These are phyloP conservation scores for Amia ocellicauda DNA, from an alignment of 2,113 vertebrate species.

Conservation along the genomic window DNA sequence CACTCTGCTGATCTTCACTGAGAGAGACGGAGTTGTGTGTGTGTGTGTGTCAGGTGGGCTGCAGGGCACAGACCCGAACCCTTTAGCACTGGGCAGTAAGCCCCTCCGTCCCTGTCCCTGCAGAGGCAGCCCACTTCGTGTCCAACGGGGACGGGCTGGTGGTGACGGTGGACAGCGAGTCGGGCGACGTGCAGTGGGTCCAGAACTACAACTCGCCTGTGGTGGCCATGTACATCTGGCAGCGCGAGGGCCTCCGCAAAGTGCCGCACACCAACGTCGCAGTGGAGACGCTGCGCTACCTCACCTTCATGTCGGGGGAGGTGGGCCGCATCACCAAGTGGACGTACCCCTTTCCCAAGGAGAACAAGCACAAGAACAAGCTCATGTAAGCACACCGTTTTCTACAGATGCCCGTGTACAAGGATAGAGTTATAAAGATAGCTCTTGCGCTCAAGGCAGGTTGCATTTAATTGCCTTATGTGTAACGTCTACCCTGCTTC, in stretches of 20 bases:
- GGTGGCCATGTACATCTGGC: slow-evolving; percentile 97
- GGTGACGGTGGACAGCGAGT: slow-evolving; percentile 94
- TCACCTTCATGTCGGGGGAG: slow-evolving; percentile 96
- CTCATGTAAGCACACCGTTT: slow-evolving; percentile 74
- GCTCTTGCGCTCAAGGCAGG: too few relatives aligned
- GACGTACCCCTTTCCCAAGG: slow-evolving; percentile 95
- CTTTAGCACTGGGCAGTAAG: too few relatives aligned
- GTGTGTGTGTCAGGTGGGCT: too few relatives aligned
- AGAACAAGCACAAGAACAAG: slow-evolving; percentile 90
- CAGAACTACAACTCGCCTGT: slow-evolving; percentile 96
- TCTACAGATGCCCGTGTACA: neutral
- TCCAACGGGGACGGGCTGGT: slow-evolving; percentile 95
- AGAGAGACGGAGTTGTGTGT: too few relatives aligned
- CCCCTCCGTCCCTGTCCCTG: neutral
- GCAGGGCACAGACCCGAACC: too few relatives aligned
- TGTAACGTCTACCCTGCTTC: too few relatives aligned
- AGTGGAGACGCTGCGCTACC: slow-evolving; percentile 90
- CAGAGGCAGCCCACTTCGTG: slow-evolving; percentile 95
- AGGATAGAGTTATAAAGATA: too few relatives aligned
- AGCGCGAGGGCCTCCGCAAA: slow-evolving; percentile 86
- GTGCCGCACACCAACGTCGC: slow-evolving; percentile 89
- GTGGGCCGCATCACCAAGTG: slow-evolving; percentile 95
- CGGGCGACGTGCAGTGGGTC: slow-evolving; percentile 88
- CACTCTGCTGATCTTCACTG: neutral
- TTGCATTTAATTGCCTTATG: too few relatives aligned